Percentiles rank a stretch among this genome's conserved stretches.
Evolutionary conservation across 1,140 invertebrate genomes (phyloP).

Genomic region (Colletes gigas): DNA sequence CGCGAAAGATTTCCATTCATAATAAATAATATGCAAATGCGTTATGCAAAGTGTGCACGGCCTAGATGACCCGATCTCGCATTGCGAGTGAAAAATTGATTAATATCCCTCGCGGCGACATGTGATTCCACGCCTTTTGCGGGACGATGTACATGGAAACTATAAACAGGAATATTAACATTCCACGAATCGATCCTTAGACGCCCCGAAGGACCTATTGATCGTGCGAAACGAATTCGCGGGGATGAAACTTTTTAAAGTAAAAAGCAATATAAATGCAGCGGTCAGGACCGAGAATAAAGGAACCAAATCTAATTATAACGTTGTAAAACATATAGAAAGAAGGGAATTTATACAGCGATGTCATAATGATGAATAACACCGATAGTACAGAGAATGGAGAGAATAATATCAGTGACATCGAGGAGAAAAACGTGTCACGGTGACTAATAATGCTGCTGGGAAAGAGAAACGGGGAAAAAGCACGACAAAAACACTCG

Average conservation of each 20-base stretch:
- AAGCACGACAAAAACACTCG: too few species aligned
- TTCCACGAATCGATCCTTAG: too few species aligned
- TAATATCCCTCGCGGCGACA: background rate
- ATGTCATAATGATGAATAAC: background rate
- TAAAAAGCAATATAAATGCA: too few species aligned
- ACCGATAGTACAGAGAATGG: too few species aligned
- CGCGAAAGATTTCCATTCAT: background rate
- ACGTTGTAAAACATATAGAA: too few species aligned
- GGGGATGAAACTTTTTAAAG: too few species aligned
- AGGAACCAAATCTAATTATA: too few species aligned
- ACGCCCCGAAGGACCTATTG: background rate
- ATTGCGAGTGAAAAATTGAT: background rate
- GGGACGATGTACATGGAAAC: too few species aligned
- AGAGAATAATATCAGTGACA: too few species aligned
- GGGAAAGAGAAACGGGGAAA: background rate
- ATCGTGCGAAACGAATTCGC: too few species aligned
- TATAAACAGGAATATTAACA: background rate
- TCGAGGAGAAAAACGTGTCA: background rate
- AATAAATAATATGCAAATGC: background rate
- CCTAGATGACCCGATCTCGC: background rate
- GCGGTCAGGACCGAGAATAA: too few species aligned
- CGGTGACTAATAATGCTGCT: background rate
- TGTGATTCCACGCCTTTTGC: background rate
- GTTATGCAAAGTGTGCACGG: background rate
- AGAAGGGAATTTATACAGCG: background rate